Percentiles rank a stretch among this genome's conserved stretches.
Conservation (phyloP, 2,888 invertebrate species). For the Temnothorax ravouxi region DNA sequence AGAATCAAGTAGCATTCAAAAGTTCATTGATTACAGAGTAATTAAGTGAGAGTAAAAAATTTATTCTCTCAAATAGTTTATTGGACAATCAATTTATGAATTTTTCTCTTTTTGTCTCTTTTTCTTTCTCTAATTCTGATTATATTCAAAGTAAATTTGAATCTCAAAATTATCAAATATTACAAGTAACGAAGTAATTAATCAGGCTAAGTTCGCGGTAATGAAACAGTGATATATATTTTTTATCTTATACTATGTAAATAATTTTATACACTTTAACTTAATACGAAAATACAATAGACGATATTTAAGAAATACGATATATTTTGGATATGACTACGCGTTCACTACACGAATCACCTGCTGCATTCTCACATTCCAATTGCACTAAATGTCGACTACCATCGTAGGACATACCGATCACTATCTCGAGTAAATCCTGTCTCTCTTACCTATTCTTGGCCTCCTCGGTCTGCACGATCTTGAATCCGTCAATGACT, state of each 20-base stretch:
- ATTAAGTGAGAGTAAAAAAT: constrained; percentile 22
- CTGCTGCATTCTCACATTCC: constrained; percentile 22
- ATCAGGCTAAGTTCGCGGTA: neutral
- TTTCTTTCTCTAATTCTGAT: neutral
- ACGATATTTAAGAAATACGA: neutral
- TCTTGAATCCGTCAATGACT: constrained; percentile 86
- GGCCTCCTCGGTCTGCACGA: constrained; percentile 87
- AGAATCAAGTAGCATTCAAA: neutral
- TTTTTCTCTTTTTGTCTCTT: neutral
- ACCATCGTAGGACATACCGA: neutral
- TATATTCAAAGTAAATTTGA: neutral
- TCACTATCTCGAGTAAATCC: constrained; percentile 30
- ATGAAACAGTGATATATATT: neutral
- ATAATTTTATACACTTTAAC: constrained; percentile 14
- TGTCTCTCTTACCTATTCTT: constrained; percentile 82
- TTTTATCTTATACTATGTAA: neutral
- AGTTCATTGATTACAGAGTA: neutral
- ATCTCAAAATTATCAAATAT: neutral
- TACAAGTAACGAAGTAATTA: constrained; percentile 3
- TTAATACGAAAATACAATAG: neutral
- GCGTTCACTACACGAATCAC: constrained; percentile 38
- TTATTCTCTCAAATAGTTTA: neutral
- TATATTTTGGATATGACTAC: neutral
- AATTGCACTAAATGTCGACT: constrained; percentile 29
- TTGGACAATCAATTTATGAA: neutral